A percentile compares a stretch with the other conserved stretches of the same genome.
Evolutionary conservation across 1,140 invertebrate species (phyloP).

Genomic region (Formica exsecta): DNA sequence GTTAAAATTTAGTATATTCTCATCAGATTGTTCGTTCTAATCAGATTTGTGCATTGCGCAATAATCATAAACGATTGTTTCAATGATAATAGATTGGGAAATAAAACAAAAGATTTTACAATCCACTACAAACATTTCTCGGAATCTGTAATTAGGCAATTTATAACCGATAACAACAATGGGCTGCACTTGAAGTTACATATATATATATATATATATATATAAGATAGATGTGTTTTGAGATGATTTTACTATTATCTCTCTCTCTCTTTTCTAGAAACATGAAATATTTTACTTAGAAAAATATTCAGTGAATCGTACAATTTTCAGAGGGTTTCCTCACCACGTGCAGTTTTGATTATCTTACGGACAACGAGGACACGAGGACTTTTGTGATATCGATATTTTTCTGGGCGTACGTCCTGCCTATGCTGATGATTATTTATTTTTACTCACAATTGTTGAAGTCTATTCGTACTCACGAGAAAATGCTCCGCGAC

Average conservation of each 20-base stretch:
- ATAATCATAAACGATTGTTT: not conserved
- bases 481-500: slow-evolving; percentile 92
- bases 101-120: not conserved
- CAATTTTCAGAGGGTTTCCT: slow-evolving; percentile 90
- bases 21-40: too few species aligned
- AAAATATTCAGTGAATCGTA: not conserved
- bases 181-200: not conserved
- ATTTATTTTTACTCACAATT: slow-evolving; percentile 91
- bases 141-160: not conserved
- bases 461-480: slow-evolving; percentile 90
- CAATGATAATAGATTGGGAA: not conserved
- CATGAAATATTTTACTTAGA: not conserved
- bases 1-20: slow-evolving; percentile 3
- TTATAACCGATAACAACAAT: not conserved
- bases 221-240: not conserved
- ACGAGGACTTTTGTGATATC: slow-evolving; percentile 90
- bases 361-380: slow-evolving; percentile 90
- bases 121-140: not conserved
- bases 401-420: slow-evolving; percentile 91
- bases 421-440: slow-evolving; percentile 90
- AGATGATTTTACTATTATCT: not conserved
- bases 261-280: not conserved
- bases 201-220: not conserved
- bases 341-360: slow-evolving; percentile 92
- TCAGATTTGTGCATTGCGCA: too few species aligned